phyloP scores from a whole-genome alignment of 2,797 vertebrate genomes.

The Chelon labrosus region DNA sequence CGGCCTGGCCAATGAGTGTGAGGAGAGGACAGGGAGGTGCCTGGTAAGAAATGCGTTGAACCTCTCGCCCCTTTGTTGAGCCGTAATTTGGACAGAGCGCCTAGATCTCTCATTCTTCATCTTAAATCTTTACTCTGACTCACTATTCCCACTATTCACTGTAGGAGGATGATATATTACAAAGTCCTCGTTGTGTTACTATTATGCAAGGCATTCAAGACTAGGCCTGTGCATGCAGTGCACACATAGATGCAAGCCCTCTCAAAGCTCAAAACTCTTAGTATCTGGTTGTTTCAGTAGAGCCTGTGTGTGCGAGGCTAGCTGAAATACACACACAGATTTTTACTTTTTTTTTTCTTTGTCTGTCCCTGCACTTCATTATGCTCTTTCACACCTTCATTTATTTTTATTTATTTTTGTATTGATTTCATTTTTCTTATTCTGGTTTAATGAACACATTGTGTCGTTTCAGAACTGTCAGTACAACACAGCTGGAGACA shows the following conservation, averaged over 20 bases:
- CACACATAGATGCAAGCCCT: slow-evolving; percentile 30
- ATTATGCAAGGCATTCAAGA: slow-evolving; percentile 66
- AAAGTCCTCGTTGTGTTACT: slow-evolving; percentile 35
- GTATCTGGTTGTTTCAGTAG: background rate
- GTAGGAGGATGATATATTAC: slow-evolving; percentile 24
- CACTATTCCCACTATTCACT: background rate
- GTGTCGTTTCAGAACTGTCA: slow-evolving; percentile 88
- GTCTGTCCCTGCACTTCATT: background rate
- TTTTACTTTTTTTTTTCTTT: background rate
- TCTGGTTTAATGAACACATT: slow-evolving; percentile 26
- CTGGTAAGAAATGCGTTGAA: slow-evolving; percentile 85
- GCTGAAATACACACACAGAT: background rate
- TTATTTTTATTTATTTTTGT: background rate
- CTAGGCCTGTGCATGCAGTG: slow-evolving; percentile 54
- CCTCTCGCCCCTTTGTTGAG: background rate
- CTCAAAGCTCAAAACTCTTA: slow-evolving; percentile 23
- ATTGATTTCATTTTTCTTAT: background rate
- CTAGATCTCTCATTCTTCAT: too few species aligned
- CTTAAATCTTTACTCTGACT: background rate
- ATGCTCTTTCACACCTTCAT: background rate
- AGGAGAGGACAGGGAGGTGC: slow-evolving; percentile 90
- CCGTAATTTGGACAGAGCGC: too few species aligned
- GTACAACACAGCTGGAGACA: slow-evolving; percentile 91
- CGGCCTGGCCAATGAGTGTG: slow-evolving; percentile 88
- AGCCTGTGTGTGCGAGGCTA: background rate